Evolutionary conservation across 2,888 invertebrate species (phyloP).

Genomic region (Tenthredo scrophulariae): DNA sequence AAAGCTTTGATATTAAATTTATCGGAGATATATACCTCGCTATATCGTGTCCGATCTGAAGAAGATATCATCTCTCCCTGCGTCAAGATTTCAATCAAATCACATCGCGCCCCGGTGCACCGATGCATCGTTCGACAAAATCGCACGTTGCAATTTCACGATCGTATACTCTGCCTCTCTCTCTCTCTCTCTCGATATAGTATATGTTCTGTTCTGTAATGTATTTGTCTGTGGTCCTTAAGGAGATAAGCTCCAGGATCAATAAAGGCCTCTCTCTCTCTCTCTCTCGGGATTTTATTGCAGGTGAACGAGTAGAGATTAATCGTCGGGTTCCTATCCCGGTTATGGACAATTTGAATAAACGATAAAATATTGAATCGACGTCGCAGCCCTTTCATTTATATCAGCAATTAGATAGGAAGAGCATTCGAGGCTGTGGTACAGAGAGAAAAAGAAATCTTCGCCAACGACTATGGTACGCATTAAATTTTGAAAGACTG

Average conservation of each 20-base stretch:
- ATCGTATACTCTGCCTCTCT: not conserved
- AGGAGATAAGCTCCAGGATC: no score
- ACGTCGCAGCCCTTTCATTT: not conserved
- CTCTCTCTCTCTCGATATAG: not conserved
- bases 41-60: constrained; percentile 52
- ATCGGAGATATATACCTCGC: constrained; percentile 35
- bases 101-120: constrained; percentile 45
- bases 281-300: constrained; percentile 8
- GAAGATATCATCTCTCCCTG: constrained; percentile 56
- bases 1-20: constrained; percentile 61
- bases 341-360: constrained; percentile 9
- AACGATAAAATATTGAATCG: constrained; percentile 11
- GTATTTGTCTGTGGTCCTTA: no score
- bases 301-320: constrained; percentile 41
- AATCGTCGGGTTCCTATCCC: not conserved
- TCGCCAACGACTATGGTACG: not conserved
- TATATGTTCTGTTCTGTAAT: no score
- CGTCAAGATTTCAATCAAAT: constrained; percentile 62
- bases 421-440: not conserved
- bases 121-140: constrained; percentile 14
- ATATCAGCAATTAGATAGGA: not conserved
- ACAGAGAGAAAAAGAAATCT: not conserved
- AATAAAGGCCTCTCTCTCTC: not conserved
- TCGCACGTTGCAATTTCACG: constrained; percentile 23
- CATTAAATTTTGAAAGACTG: not conserved